Evolutionary conservation across 2,888 invertebrate genomes (phyloP).

Genomic region (Frankliniella fusca): DNA sequence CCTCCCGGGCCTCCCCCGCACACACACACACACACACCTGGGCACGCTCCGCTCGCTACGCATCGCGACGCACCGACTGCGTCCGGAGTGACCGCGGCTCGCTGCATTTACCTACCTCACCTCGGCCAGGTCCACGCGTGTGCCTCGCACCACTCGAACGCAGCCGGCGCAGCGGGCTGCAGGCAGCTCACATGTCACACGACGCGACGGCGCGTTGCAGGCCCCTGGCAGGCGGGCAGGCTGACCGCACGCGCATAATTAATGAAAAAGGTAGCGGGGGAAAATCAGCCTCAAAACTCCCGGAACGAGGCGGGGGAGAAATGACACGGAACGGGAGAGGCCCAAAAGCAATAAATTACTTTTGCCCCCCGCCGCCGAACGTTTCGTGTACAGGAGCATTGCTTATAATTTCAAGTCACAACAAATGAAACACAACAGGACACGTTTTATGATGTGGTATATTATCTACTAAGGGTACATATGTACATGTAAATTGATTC

Average conservation of each 20-base stretch:
- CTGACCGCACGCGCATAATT: slow-evolving; percentile 12
- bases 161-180: neutral
- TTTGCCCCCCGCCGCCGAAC: too few species aligned
- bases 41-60: slow-evolving; percentile 3
- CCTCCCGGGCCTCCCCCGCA: neutral
- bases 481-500: too few species aligned
- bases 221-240: neutral
- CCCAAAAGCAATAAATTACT: too few species aligned
- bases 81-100: neutral
- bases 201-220: neutral
- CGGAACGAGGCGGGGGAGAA: too few species aligned
- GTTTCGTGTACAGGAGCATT: too few species aligned
- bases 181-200: slow-evolving; percentile 1
- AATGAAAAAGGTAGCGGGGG: neutral
- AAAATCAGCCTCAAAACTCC: neutral
- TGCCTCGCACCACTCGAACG: neutral
- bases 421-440: too few species aligned
- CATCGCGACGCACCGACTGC: neutral
- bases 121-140: too few species aligned
- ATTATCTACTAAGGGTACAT: too few species aligned
- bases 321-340: too few species aligned
- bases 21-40: neutral
- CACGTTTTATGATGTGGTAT: too few species aligned
- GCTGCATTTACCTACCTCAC: neutral
- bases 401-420: too few species aligned